Conservation (phyloP, 2,888 invertebrate species). For the Calameuta idolon region DNA sequence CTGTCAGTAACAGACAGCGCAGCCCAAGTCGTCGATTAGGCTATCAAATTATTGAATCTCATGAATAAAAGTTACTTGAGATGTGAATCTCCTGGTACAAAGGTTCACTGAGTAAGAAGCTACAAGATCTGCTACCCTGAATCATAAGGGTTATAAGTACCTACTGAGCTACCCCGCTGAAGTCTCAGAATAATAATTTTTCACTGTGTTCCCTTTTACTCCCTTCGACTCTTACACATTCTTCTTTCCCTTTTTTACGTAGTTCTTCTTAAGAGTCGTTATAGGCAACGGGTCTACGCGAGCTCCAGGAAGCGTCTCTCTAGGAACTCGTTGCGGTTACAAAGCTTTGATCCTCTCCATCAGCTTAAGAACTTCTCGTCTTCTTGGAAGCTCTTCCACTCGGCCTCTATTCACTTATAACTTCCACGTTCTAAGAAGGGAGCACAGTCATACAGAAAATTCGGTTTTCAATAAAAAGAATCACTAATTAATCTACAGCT, state of each 20-base stretch:
- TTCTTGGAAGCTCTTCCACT: conserved; percentile 18
- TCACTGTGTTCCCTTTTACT: neutral
- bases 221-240: conserved; percentile 17
- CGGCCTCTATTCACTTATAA: neutral
- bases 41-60: conserved; percentile 34
- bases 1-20: conserved; percentile 34
- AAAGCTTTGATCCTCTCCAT: conserved; percentile 37
- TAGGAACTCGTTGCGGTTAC: conserved; percentile 25
- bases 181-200: no score
- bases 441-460: no score
- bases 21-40: conserved; percentile 23
- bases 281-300: conserved; percentile 2
- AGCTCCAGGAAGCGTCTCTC: conserved; percentile 34
- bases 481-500: no score
- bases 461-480: no score
- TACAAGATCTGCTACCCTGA: no score
- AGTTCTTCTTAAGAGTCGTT: no score
- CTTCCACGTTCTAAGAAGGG: no score
- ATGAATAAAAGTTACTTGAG: conserved; percentile 31
- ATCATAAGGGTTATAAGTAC: no score
- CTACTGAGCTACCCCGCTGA: no score
- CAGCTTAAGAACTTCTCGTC: conserved; percentile 24
- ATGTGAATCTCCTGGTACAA: no score
- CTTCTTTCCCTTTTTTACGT: neutral
- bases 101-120: no score